A percentile compares a stretch with the other conserved stretches of the same genome.
Conservation (phyloP, 2,797 vertebrate species). For the Silurus aristotelis region DNA sequence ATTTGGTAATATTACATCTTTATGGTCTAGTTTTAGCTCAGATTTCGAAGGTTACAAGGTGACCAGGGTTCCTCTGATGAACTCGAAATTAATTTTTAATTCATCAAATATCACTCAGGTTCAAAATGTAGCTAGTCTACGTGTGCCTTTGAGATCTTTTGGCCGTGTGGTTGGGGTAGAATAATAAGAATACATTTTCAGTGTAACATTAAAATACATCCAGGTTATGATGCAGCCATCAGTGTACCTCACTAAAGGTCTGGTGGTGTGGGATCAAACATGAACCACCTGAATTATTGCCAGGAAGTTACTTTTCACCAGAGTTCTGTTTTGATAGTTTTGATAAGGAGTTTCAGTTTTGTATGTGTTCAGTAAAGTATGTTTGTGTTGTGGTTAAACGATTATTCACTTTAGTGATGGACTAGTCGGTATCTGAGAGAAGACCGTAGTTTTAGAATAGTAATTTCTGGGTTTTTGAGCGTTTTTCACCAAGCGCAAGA, state of each 20-base stretch:
- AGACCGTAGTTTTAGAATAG: neutral
- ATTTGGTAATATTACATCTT: neutral
- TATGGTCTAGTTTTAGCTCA: neutral
- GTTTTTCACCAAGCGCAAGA: neutral
- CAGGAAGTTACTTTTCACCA: neutral
- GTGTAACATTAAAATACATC: neutral
- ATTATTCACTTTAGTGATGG: neutral
- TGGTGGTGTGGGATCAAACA: neutral
- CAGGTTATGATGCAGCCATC: neutral
- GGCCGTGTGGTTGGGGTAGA: neutral
- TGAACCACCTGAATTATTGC: neutral
- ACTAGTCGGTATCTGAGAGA: neutral
- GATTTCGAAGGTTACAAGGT: neutral
- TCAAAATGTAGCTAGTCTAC: neutral
- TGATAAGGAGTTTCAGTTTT: too few relatives aligned
- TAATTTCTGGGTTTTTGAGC: neutral
- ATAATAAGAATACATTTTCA: too few relatives aligned
- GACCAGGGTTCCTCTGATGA: neutral
- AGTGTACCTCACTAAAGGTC: neutral
- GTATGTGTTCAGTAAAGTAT: too few relatives aligned
- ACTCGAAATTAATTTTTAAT: neutral
- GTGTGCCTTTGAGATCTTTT: neutral
- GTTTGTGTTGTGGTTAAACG: neutral
- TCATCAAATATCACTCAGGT: neutral
- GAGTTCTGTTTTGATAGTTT: neutral